Evolutionary conservation across 2,888 invertebrate genomes (phyloP), one percentile per base, ranked within the genome.

Genomic region (Catocala nupta): DNA sequence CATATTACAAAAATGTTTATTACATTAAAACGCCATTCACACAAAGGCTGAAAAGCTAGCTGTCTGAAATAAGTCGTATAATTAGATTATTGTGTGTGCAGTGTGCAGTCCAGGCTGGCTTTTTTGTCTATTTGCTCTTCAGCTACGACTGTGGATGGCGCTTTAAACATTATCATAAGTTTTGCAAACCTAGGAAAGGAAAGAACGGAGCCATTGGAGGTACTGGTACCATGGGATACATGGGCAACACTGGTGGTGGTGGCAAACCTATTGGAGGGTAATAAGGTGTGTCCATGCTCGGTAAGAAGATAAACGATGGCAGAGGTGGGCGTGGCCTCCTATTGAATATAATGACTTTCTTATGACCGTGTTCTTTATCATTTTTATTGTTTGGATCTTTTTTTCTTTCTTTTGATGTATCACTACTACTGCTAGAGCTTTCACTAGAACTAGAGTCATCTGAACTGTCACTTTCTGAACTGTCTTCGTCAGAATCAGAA

Each of bases 291-390:
- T 90, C 88, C 77, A 90, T 82, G 55, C 85, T 90, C 5, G 93
- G 93, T 54, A 93, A 76, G 65, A 93, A 92, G 73, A 93, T 89
- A 65, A 93, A 93, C 5, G 92, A 92, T 0, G 93, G 93, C 57
- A 94, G 76, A 2, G 88, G 89, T 16, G 86, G 88, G 53, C 85
- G 88, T 1, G 88, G 88, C 63, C 88, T 88, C 73, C 88, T 92
- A 68, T 90, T 91, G 55, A 86, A 81, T 70, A 93, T 83, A 13
- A 93, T 63, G 55, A 93, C 85, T 79, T 91, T 89, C 68, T 90
- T 89, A 60, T 93, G 91, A 5, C 85, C 91, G 64, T 90, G 90
- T 36, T 85, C 85, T 60, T 81, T 78, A 9, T 81, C 77, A 13
- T 66, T 73, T 33, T 55, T 64, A 4, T 61, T 50, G 12, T 43